Conservation (phyloP, 2,888 invertebrate genomes). For the Papilio protenor region DNA sequence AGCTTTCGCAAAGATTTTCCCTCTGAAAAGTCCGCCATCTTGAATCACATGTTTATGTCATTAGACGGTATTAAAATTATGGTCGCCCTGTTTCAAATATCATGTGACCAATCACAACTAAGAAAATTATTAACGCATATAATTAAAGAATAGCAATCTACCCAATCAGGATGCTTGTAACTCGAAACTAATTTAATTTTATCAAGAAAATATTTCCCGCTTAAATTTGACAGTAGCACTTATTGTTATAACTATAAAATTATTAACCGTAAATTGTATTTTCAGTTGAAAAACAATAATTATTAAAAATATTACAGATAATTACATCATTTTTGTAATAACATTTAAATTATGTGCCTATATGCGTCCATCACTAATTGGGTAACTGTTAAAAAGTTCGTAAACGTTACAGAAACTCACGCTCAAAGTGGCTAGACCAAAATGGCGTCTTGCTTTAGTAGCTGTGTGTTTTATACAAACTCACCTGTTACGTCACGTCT, state of each 20-base stretch:
- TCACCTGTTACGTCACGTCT: constrained; percentile 79
- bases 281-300: neutral
- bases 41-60: constrained; percentile 78
- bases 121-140: constrained; percentile 58
- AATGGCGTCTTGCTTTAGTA: constrained; percentile 70
- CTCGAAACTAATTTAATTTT: constrained; percentile 47
- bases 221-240: constrained; percentile 56
- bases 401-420: constrained; percentile 55
- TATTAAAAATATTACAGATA: constrained; percentile 23
- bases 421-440: constrained; percentile 60
- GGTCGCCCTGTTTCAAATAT: constrained; percentile 58
- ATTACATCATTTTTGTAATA: constrained; percentile 26
- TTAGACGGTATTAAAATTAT: constrained; percentile 59
- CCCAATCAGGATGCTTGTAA: constrained; percentile 55
- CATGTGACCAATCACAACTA: constrained; percentile 78
- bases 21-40: constrained; percentile 74
- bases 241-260: neutral
- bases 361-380: constrained; percentile 56
- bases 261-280: neutral
- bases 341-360: constrained; percentile 47
- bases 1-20: constrained; percentile 59
- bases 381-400: constrained; percentile 59
- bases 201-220: constrained; percentile 54
- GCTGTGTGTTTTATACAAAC: constrained; percentile 76
- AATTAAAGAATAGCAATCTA: constrained; percentile 53